Evolutionary conservation across 2,797 vertebrate species (phyloP), one percentile per base, ranked within the genome.

Genomic region (Lagodon rhomboides): DNA sequence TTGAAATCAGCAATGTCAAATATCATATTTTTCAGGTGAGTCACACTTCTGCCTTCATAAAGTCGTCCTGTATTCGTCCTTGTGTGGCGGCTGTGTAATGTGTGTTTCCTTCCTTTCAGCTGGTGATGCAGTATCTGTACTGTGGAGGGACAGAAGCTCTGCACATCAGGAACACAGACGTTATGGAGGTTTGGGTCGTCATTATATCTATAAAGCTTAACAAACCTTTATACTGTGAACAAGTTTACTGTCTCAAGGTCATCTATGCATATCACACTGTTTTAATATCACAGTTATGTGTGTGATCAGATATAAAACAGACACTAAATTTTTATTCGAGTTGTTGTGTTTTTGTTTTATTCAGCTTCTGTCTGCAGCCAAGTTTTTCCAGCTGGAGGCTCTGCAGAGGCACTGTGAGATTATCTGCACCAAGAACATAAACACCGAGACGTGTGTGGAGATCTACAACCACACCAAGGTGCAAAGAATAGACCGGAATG

Each of bases 41-140:
- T 61, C 12, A 41, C 13, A 23, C 20, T 54, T 18, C 30, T 53
- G 30, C 25, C 3, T 38, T 18, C 49, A 18, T 47, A n/a, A 34
- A 59, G 62, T 22, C 17, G 13, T 41, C 7, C 2, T 56, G 2
- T 30, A 3, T 53, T 16, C 41, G 13, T 75, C 6, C 60, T 47
- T 68, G 30, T 23, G 17, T 73, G 5, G 5, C 27, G 73, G 49
- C 34, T 56, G 20, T 73, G 18, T 58, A 68, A 54, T 47, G 11
- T 65, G n/a, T 69, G 49, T 69, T 10, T 67, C 25, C 10, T 11
- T 62, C 12, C 46, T 94, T 92, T n/a, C 92, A 99, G 98, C 94
- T 99, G 90, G 97, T 99, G 87, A 99, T 99, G 98, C 98, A 99
- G 95, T 99, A 98, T 90, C 96, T 99, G 68, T 99, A 99, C 90